phyloP scores from a whole-genome alignment of 2,888 invertebrate species.

The Cantharis flavilabris region DNA sequence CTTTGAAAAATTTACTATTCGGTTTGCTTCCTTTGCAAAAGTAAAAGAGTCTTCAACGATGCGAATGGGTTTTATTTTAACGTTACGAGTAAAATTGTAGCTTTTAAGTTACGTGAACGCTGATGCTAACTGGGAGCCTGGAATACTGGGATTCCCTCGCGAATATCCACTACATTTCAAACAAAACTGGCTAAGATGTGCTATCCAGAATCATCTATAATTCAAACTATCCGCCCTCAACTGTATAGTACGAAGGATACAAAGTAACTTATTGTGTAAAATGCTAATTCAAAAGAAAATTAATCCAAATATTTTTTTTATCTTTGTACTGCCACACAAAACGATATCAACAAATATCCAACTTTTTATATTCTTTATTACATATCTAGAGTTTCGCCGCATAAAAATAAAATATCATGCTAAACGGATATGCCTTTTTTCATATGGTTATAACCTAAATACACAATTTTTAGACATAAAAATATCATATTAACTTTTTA shows the following conservation, averaged over 20 bases:
- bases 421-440: constrained; percentile 10
- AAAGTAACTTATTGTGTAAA: neutral
- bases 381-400: constrained; percentile 13
- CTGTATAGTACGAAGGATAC: neutral
- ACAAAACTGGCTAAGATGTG: constrained; percentile 29
- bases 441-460: constrained; percentile 10
- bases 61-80: constrained; percentile 20
- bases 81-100: constrained; percentile 16
- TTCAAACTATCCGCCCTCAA: constrained; percentile 14
- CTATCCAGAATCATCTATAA: constrained; percentile 28
- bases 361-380: constrained; percentile 20
- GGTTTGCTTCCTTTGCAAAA: neutral
- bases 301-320: neutral
- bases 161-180: constrained; percentile 25
- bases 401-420: constrained; percentile 17
- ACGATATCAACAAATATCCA: constrained; percentile 17
- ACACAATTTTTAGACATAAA: constrained; percentile 7
- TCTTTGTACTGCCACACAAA: neutral
- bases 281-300: neutral
- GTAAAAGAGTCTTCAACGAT: constrained; percentile 6
- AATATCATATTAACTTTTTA: constrained; percentile 15
- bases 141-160: constrained; percentile 23
- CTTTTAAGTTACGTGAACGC: constrained; percentile 24
- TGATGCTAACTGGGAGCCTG: constrained; percentile 5
- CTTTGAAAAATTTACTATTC: constrained; percentile 19